These are phyloP conservation scores for Diglossa cyanea DNA, from an alignment of 2,797 vertebrate genomes.

Conservation along the genomic window DNA sequence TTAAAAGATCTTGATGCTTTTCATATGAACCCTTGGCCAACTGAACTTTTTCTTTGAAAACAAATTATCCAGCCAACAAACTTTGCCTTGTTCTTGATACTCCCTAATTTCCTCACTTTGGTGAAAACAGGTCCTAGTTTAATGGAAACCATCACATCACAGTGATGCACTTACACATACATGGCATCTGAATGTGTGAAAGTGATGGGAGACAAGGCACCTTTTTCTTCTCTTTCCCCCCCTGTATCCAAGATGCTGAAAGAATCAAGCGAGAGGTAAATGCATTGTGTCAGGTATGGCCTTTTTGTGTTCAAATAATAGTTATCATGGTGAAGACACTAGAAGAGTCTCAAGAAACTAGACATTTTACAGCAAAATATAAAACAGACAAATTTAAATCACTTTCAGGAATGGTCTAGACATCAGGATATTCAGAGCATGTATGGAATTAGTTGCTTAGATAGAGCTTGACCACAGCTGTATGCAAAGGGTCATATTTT, in stretches of 20 bases:
- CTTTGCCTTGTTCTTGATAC: neutral
- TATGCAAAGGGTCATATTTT: neutral
- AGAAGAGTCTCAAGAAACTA: neutral
- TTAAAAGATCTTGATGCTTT: neutral
- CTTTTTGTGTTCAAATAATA: neutral
- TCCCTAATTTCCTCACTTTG: neutral
- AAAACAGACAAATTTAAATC: neutral
- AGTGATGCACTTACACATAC: rapidly evolving
- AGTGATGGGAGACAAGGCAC: neutral
- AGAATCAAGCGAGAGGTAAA: neutral
- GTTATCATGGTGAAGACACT: neutral
- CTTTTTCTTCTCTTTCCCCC: rapidly evolving
- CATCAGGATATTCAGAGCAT: neutral
- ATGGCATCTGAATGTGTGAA: neutral
- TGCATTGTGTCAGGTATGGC: neutral
- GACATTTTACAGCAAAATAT: neutral
- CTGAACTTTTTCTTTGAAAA: neutral
- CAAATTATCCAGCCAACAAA: neutral
- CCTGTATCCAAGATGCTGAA: rapidly evolving
- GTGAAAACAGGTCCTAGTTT: neutral
- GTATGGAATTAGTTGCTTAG: neutral
- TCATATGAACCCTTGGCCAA: neutral
- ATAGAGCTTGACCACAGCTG: neutral
- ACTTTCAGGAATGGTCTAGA: neutral
- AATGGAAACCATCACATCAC: neutral